Base-by-base conservation (phyloP, 2,797 vertebrate species). In the Scarus forsteni region DNA sequence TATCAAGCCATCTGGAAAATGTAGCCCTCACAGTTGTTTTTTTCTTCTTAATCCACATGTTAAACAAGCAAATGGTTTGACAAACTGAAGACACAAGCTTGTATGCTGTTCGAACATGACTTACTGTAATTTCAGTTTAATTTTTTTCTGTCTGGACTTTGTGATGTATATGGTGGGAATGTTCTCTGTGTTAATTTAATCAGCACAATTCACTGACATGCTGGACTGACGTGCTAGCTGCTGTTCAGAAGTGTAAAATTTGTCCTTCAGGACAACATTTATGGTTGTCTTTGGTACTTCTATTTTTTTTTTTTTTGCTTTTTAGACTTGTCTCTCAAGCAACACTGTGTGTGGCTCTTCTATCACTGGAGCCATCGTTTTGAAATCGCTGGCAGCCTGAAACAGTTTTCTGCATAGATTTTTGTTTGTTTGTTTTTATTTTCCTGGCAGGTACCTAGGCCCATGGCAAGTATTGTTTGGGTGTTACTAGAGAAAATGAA, bases 141-240 rank as follows among this genome's bases (percentile, higher is more conserved):
- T 74, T 57, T 60, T 60, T 78, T 72, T 60, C 93, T 85, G 85
- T 96, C 94, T 96, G 94, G 95, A 95, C 95, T 94, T 96, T 96
- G 96, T 97, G 95, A 96, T 98, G 97, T 99, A 96, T 96, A 97
- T 98, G 96, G 96, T 98, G 96, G 95, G 95, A 95, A 96, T 96
- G 95, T 97, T 97, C 94, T 97, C 95, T 96, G 95, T 98, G 96
- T 99, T 99, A 98, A 99, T 98, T 99, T 99, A 99, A 98, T 99
- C 97, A 97, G 97, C 98, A 99, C 97, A 99, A 98, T 98, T 99
- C 98, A 99, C 97, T 98, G 98, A 99, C 97, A 98, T 99, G 98
- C 98, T 99, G 98, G 98, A 99, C 97, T 97, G 96, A 98, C 94
- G 96, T 96, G 96, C 97, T 97, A 95, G 98, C 97, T 99, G 97